Evolutionary conservation across 2,888 invertebrate genomes (phyloP), one percentile per base, ranked within the genome.

Genomic region (Pollenia griseotomentosa): DNA sequence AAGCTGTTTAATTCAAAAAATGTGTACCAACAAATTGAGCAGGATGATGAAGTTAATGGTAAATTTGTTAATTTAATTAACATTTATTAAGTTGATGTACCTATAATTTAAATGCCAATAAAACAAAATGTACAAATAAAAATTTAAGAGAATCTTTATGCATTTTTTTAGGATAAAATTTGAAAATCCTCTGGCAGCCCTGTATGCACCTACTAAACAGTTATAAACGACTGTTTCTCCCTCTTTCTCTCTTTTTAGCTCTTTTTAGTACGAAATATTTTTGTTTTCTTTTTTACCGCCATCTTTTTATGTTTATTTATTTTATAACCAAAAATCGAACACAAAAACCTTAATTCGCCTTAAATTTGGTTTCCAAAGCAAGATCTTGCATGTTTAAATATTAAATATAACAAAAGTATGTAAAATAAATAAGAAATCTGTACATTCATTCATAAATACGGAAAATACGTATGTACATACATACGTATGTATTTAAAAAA

Each of bases 341-440:
- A 23, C 23, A 23, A 23, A 23, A 23, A 23, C 23, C 3, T 66
- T 7, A 75, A 75, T 75, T 75, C 65, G 65, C 75, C 53, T 42
- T 51, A 2, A 63, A 16, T 61, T 51, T 61, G 33, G 33, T 63
- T 44, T n/a, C 1, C 6, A 3, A 48, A 12, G 11, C 74, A 74
- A 48, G 74, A 74, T 74, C 46, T n/a, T 33, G 48, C 57, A 59
- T 46, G 53, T 16, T 33, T 46, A 57, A 73, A 57, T 59, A 44
- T 59, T 14, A 5, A 48, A 23, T 9, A 44, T n/a, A 59, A 66
- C 48, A 7, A 51, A 48, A 51, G 40, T 51, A 33, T 23, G 14
- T 3, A 33, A 12, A 23, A 53, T 9, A 55, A 55, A 1, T 3
- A 55, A 44, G 2, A 55, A 23, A 44, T 33, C 5, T 33, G 33